These are phyloP conservation scores for Acrobasis suavella DNA, from an alignment of 2,888 invertebrate species.

Conservation along the genomic window DNA sequence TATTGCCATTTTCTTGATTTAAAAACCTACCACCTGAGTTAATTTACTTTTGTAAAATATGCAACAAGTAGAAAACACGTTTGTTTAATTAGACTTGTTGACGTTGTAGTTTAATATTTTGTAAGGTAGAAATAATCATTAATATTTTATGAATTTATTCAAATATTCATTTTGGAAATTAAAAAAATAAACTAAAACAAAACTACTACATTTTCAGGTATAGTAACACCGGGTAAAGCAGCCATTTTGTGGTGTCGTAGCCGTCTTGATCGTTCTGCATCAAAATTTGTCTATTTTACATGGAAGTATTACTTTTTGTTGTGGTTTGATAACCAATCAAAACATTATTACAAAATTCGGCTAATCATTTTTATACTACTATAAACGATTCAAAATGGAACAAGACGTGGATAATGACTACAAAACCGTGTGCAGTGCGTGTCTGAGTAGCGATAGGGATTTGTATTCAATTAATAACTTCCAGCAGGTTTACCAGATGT, in stretches of 20 bases:
- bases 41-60: too few species aligned
- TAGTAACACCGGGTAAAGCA: constrained; percentile 70
- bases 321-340: constrained; percentile 63
- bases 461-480: constrained; percentile 57
- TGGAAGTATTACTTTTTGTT: constrained; percentile 82
- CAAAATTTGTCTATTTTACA: constrained; percentile 80
- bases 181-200: not conserved
- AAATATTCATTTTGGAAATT: too few species aligned
- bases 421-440: constrained; percentile 62
- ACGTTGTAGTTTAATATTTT: not conserved
- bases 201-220: constrained; percentile 19
- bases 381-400: constrained; percentile 55
- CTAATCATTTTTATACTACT: constrained; percentile 28
- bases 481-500: constrained; percentile 59
- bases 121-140: too few species aligned
- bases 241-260: constrained; percentile 81
- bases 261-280: constrained; percentile 60
- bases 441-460: constrained; percentile 67
- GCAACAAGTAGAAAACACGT: too few species aligned
- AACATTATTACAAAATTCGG: constrained; percentile 35
- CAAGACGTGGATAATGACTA: constrained; percentile 66
- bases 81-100: too few species aligned
- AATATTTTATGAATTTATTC: too few species aligned
- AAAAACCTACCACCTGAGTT: not conserved
- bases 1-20: not conserved